phyloP scores from a whole-genome alignment of 2,888 invertebrate species.

The Falcaria lacertinaria region DNA sequence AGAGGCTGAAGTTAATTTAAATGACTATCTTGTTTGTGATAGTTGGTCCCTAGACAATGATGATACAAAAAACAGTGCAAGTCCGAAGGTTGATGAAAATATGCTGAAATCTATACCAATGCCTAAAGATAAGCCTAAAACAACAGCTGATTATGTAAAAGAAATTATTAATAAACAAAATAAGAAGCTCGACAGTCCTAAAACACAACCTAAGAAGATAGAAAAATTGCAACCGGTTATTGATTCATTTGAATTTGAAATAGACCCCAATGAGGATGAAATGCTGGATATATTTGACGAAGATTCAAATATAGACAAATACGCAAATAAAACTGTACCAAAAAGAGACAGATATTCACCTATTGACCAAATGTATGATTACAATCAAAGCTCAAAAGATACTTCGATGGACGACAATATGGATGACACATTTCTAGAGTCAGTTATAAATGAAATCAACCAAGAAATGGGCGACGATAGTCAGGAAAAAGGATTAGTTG shows the following conservation, averaged over 20 bases:
- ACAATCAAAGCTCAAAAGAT: slow-evolving; percentile 42
- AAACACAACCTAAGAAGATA: slow-evolving; percentile 28
- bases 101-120: slow-evolving; percentile 20
- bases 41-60: slow-evolving; percentile 74
- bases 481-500: slow-evolving; percentile 63
- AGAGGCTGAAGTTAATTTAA: slow-evolving; percentile 61
- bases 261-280: slow-evolving; percentile 61
- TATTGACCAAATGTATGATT: slow-evolving; percentile 36
- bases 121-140: slow-evolving; percentile 17
- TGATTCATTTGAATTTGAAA: slow-evolving; percentile 66
- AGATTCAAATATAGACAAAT: slow-evolving; percentile 36
- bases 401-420: slow-evolving; percentile 45
- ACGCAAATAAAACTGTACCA: slow-evolving; percentile 22
- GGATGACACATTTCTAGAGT: slow-evolving; percentile 66
- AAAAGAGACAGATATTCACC: slow-evolving; percentile 40
- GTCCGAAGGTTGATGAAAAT: slow-evolving; percentile 45
- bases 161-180: slow-evolving; percentile 13
- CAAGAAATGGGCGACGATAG: slow-evolving; percentile 58
- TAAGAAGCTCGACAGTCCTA: slow-evolving; percentile 17
- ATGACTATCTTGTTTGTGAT: slow-evolving; percentile 68
- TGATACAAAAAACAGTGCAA: slow-evolving; percentile 45
- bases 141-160: slow-evolving; percentile 29
- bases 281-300: slow-evolving; percentile 58
- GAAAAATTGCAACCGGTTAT: slow-evolving; percentile 61
- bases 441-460: slow-evolving; percentile 69